A percentile compares a stretch with the other conserved stretches of the same genome.
These are phyloP conservation scores for Mallateleia sp. DNA, from an alignment of 2,888 invertebrate species.

Conservation along the genomic window DNA sequence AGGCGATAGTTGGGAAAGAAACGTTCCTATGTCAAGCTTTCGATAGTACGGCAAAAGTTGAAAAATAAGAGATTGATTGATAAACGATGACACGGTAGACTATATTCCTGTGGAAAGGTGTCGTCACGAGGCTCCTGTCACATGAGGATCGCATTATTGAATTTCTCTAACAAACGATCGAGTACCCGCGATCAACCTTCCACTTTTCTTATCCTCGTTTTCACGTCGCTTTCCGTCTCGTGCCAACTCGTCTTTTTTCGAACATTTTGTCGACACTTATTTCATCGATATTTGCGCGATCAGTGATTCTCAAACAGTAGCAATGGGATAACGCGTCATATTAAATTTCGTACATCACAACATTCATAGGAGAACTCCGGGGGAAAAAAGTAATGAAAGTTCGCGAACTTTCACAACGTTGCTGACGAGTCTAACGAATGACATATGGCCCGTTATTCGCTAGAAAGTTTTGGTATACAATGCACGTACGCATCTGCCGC, in stretches of 20 bases:
- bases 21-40: conserved; percentile 33
- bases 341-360: conserved; percentile 26
- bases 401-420: conserved; percentile 40
- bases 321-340: conserved; percentile 4
- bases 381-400: conserved; percentile 52
- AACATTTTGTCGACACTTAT: conserved; percentile 55
- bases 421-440: conserved; percentile 66
- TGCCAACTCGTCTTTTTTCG: conserved; percentile 59
- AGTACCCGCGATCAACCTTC: conserved; percentile 76
- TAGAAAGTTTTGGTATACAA: conserved; percentile 78
- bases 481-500: conserved; percentile 83
- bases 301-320: conserved; percentile 40
- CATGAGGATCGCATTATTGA: conserved; percentile 85
- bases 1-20: conserved; percentile 28
- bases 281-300: conserved; percentile 64
- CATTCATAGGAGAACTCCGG: not conserved
- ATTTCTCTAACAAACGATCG: conserved; percentile 86
- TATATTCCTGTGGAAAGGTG: conserved; percentile 76
- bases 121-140: conserved; percentile 81
- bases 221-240: conserved; percentile 52
- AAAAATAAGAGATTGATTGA: conserved; percentile 83
- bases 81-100: conserved; percentile 83
- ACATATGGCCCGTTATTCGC: conserved; percentile 67
- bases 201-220: conserved; percentile 59
- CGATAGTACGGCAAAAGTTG: conserved; percentile 71